A percentile compares a stretch with the other conserved stretches of the same genome.
These are phyloP conservation scores for Parazoanthus atlanticus DNA, from an alignment of 92 coral and sea anemone genomes.

Conservation along the genomic window DNA sequence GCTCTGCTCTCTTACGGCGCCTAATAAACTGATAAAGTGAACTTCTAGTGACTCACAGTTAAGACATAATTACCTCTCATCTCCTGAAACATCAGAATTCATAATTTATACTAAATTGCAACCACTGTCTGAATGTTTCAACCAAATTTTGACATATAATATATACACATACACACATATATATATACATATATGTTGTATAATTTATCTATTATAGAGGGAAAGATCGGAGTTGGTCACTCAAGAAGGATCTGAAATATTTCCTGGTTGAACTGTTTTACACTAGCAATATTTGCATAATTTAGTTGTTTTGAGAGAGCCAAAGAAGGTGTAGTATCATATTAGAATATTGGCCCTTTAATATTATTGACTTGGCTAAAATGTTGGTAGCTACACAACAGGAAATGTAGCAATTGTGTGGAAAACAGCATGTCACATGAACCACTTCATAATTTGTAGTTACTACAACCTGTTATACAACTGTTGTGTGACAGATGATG, in stretches of 20 bases:
- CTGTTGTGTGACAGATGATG: no score
- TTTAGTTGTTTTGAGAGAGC: neutral
- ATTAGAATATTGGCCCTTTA: neutral
- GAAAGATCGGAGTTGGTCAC: neutral
- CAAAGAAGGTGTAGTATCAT: neutral
- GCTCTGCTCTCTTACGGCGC: no score
- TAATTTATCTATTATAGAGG: neutral
- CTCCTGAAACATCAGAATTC: neutral
- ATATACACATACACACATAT: no score
- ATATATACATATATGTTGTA: no score
- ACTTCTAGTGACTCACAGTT: neutral
- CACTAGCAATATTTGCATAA: neutral
- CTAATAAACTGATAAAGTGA: neutral
- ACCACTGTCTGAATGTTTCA: neutral
- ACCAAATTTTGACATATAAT: neutral
- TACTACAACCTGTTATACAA: no score
- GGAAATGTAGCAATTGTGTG: no score
- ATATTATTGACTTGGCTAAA: no score
- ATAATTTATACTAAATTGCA: neutral
- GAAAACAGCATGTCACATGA: no score
- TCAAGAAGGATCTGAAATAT: no score
- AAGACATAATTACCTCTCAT: constrained; percentile 4
- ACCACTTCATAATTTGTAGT: no score
- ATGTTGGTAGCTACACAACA: no score
- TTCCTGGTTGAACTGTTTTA: neutral